These are phyloP conservation scores for Danio aesculapii DNA, from an alignment of 2,797 vertebrate species.

Conservation along the genomic window DNA sequence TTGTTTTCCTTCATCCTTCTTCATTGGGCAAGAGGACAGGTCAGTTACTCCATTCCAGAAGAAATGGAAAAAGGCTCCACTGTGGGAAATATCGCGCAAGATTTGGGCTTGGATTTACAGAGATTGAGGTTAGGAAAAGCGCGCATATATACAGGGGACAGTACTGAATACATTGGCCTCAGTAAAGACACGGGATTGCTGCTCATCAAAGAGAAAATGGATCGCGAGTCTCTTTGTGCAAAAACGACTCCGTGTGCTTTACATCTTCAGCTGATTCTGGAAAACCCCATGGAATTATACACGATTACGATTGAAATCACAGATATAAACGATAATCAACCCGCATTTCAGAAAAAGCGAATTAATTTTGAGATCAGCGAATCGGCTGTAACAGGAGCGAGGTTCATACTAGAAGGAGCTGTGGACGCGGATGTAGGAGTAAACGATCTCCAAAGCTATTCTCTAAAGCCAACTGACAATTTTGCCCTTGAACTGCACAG, in stretches of 20 bases:
- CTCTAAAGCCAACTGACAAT: conserved; percentile 68
- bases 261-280: conserved; percentile 73
- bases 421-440: conserved; percentile 70
- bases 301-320: conserved; percentile 71
- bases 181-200: conserved; percentile 72
- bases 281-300: conserved; percentile 76
- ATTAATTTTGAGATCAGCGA: conserved; percentile 74
- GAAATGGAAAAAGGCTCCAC: conserved; percentile 75
- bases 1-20: conserved; percentile 65
- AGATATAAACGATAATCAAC: conserved; percentile 77
- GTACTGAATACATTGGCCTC: conserved; percentile 68
- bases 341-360: conserved; percentile 65
- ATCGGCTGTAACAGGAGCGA: conserved; percentile 66
- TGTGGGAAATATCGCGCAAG: conserved; percentile 74
- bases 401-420: conserved; percentile 72
- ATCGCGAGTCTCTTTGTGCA: conserved; percentile 72
- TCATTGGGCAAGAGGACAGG: conserved; percentile 62
- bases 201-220: conserved; percentile 72
- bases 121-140: conserved; percentile 69
- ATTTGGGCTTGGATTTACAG: conserved; percentile 72
- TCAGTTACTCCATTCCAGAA: conserved; percentile 76
- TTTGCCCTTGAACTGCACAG: conserved; percentile 70
- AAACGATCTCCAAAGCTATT: conserved; percentile 73
- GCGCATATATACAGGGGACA: conserved; percentile 67
- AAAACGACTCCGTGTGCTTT: conserved; percentile 74